Conservation (phyloP, 2,888 invertebrate species). For the Megastigmus dorsalis region DNA sequence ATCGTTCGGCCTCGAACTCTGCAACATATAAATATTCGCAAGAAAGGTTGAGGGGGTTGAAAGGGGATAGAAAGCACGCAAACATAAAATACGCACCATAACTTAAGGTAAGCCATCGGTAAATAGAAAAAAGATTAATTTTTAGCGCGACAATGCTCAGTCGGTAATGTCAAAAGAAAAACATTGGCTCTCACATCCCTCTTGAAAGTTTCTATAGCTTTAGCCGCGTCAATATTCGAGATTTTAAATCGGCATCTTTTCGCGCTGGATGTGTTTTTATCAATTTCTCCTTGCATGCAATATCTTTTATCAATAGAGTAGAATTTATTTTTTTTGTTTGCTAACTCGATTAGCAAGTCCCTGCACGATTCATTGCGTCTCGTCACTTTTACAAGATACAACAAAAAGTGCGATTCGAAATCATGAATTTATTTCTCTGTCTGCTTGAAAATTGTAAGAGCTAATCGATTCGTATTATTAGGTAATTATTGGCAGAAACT, state of each 20-base stretch:
- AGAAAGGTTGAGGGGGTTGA: not conserved
- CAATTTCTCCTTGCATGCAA: slow-evolving; percentile 2
- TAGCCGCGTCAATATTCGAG: not conserved
- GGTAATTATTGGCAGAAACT: slow-evolving; percentile 57
- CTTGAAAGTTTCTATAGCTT: slow-evolving; percentile 26
- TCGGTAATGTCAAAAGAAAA: slow-evolving; percentile 42
- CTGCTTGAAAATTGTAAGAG: slow-evolving; percentile 22
- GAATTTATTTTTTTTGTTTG: slow-evolving; percentile 18
- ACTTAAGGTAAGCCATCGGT: slow-evolving; percentile 38
- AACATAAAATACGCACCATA: slow-evolving; percentile 33
- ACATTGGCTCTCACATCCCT: slow-evolving; percentile 45
- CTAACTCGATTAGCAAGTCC: slow-evolving; percentile 31
- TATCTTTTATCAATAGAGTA: slow-evolving; percentile 21
- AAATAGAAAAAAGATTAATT: slow-evolving; percentile 53
- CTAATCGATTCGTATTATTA: slow-evolving; percentile 43
- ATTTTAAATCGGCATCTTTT: not conserved
- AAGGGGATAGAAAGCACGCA: slow-evolving; percentile 29
- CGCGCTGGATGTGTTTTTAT: slow-evolving; percentile 9
- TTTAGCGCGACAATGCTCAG: slow-evolving; percentile 49
- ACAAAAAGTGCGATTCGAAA: slow-evolving; percentile 29
- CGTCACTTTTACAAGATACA: slow-evolving; percentile 24
- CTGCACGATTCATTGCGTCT: slow-evolving; percentile 23
- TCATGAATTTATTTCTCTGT: slow-evolving; percentile 15
- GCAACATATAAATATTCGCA: slow-evolving; percentile 34
- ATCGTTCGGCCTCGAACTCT: slow-evolving; percentile 7